Percentiles rank a stretch among this genome's conserved stretches.
Conservation (phyloP, 2,113 vertebrate species). For the Grallaria varia region DNA sequence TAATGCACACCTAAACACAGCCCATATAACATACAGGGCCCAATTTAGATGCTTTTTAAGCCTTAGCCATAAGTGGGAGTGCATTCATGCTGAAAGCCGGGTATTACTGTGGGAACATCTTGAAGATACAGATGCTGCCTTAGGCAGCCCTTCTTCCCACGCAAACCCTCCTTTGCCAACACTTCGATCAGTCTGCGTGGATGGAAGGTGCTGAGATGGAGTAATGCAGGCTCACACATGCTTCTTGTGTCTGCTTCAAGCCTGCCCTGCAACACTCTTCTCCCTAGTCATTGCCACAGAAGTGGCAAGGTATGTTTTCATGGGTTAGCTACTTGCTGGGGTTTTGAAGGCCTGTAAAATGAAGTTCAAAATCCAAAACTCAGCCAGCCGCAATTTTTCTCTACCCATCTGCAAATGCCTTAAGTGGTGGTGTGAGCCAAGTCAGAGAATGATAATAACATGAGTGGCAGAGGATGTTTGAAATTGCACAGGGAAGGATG, state of each 20-base stretch:
- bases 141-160: conserved; percentile 41
- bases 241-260: not conserved
- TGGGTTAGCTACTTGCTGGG: not conserved
- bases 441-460: not conserved
- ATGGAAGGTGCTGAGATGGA: not conserved
- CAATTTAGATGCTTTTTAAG: not conserved
- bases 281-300: not conserved
- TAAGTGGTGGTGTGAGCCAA: not conserved
- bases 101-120: conserved; percentile 17
- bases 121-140: conserved; percentile 54
- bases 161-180: conserved; percentile 21
- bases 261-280: not conserved
- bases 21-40: not conserved
- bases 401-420: not conserved
- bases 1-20: not conserved
- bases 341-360: not conserved
- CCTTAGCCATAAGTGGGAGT: conserved; percentile 8
- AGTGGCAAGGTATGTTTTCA: not conserved
- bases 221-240: conserved; percentile 10
- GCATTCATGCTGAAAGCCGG: not conserved
- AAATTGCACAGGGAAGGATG: not conserved
- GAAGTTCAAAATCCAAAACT: not conserved
- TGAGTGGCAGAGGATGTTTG: not conserved
- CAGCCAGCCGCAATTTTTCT: not conserved
- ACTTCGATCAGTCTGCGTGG: conserved; percentile 14